phyloP scores from a whole-genome alignment of 2,797 vertebrate genomes.

The Alauda arvensis region DNA sequence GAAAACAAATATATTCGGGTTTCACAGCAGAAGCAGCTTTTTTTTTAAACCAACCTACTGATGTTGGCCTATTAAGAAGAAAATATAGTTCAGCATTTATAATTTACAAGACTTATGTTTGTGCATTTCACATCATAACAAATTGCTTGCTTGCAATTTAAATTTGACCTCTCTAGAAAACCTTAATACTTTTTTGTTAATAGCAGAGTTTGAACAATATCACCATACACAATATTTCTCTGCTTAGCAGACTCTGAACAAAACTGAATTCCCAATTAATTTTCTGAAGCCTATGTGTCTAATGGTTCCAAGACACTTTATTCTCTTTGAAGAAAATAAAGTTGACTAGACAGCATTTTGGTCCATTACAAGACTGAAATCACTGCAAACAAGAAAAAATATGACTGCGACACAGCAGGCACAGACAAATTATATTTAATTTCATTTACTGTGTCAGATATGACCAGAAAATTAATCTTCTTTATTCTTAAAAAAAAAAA shows the following conservation, averaged over 20 bases:
- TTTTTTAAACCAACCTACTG: not conserved
- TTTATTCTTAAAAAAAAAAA: not conserved
- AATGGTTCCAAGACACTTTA: not conserved
- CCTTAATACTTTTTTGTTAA: not conserved
- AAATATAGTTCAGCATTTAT: not conserved
- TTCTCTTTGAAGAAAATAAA: slow-evolving; percentile 3
- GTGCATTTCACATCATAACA: not conserved
- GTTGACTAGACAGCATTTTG: not conserved
- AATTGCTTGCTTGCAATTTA: not conserved
- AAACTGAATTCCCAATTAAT: not conserved
- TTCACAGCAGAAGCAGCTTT: not conserved
- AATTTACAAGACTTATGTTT: not conserved
- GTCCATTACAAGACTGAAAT: not conserved
- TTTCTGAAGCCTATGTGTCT: not conserved
- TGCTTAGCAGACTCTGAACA: not conserved
- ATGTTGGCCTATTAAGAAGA: not conserved
- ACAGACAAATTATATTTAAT: not conserved
- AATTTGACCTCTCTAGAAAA: not conserved
- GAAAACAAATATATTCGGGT: not conserved
- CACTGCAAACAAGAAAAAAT: not conserved
- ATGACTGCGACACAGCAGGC: not conserved
- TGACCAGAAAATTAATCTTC: not conserved
- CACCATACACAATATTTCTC: not conserved
- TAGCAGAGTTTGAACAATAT: not conserved
- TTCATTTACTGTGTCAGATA: not conserved